Evolutionary conservation across 2,113 vertebrate species (phyloP), one percentile per base, ranked within the genome.

Genomic region (Campylomormyrus tamandua): DNA sequence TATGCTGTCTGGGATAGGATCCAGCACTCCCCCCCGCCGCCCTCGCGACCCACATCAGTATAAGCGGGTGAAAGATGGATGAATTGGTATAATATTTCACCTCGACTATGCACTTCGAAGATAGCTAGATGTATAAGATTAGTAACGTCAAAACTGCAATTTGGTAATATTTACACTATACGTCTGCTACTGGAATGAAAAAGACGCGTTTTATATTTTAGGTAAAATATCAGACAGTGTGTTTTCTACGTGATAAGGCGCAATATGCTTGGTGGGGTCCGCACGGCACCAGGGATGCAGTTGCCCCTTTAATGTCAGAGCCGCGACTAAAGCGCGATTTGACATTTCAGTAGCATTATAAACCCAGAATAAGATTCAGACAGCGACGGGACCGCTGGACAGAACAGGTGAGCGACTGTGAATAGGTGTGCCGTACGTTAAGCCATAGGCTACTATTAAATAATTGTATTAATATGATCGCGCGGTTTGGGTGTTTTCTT

Each of bases 271-370:
- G 74, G 89, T 91, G 91, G 91, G 90, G 52, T 91, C 91, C 91
- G 85, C 93, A 27, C 39, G 17, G 70, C 58, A 62, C 56, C 56
- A 27, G 19, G 39, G 27, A 53, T 45, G 31, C 85, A 46, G 89
- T 90, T 92, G 66, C 90, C 90, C 83, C 89, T 94, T 94, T 93
- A 91, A 93, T 52, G 84, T n/a, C 77, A 87, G 56, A 83, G 87
- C 89, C 56, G 39, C 70, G 66, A 70, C 87, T 48, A 87, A 48
- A 87, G 66, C 39, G 90, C 74, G 88, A 52, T 91, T 91, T 90
- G 89, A 53, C 89, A 89, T 74, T 74, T 80, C 85, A 62, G 88
- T 53, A 91, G 90, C 42, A 11, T 66, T 66, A 50, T 24, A 89
- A 87, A 83, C 24, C 39, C 50, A 89, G 48, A 86, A 87, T 91